Percentiles rank a stretch among this genome's conserved stretches.
phyloP scores from a whole-genome alignment of 2,888 invertebrate species.

The Drosophila prolongata region DNA sequence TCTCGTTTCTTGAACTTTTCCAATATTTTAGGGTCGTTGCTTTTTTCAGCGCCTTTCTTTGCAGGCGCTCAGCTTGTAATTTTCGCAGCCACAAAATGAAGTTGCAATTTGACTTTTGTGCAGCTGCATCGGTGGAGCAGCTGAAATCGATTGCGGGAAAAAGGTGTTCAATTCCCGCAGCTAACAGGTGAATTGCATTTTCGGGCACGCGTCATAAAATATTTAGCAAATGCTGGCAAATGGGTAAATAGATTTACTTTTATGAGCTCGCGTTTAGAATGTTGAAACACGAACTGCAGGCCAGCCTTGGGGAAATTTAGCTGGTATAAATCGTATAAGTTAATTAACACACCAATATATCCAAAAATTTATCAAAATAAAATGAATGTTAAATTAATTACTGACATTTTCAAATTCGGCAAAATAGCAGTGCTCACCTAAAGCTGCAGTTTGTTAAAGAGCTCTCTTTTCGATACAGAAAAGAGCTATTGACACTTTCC shows the following conservation, averaged over 20 bases:
- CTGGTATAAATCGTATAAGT: slow-evolving; percentile 10
- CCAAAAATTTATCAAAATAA: neutral
- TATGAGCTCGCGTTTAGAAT: slow-evolving; percentile 47
- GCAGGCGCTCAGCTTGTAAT: slow-evolving; percentile 58
- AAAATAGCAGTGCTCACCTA: neutral
- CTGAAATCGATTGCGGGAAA: neutral
- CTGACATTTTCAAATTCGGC: neutral
- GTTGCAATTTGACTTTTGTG: slow-evolving; percentile 64
- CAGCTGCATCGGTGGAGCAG: slow-evolving; percentile 3
- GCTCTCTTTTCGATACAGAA: neutral
- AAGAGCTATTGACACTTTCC: neutral
- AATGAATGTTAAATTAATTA: neutral
- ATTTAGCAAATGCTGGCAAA: slow-evolving; percentile 57
- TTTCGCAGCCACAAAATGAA: slow-evolving; percentile 63
- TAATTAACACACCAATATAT: slow-evolving; percentile 19
- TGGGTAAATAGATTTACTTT: slow-evolving; percentile 56
- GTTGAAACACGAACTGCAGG: slow-evolving; percentile 1
- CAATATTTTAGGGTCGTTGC: slow-evolving; percentile 53
- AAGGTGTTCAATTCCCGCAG: slow-evolving; percentile 15
- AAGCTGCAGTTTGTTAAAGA: slow-evolving; percentile 6
- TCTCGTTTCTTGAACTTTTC: slow-evolving; percentile 42
- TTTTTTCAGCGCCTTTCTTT: slow-evolving; percentile 47
- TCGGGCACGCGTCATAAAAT: slow-evolving; percentile 61
- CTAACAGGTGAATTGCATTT: slow-evolving; percentile 39
- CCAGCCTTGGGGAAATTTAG: neutral